A percentile compares a stretch with the other conserved stretches of the same genome.
Conservation (phyloP, 2,888 invertebrate genomes). For the Ditula angustiorana region DNA sequence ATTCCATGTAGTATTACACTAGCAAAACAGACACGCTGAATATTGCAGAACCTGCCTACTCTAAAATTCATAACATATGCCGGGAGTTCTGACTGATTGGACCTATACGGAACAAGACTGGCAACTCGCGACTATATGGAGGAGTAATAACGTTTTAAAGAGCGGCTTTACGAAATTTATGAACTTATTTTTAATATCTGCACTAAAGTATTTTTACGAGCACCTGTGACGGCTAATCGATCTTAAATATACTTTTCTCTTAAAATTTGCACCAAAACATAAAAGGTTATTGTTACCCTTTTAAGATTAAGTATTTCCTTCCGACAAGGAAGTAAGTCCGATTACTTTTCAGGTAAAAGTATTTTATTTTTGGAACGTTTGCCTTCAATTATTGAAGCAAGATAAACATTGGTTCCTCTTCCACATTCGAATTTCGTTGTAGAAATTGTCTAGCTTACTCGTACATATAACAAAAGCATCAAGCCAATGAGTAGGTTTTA, state of each 20-base stretch:
- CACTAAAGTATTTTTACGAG: neutral
- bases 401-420: constrained; percentile 6
- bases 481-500: constrained; percentile 10
- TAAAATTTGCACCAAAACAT: neutral
- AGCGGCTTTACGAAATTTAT: neutral
- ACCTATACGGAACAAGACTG: constrained; percentile 60
- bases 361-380: constrained; percentile 1
- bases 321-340: neutral
- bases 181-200: neutral
- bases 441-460: constrained; percentile 19
- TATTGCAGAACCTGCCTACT: constrained; percentile 65
- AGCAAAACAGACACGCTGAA: constrained; percentile 55
- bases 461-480: constrained; percentile 25
- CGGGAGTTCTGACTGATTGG: constrained; percentile 74
- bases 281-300: neutral
- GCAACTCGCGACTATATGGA: constrained; percentile 35
- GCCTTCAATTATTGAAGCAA: constrained; percentile 7
- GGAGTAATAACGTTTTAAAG: constrained; percentile 7
- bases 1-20: constrained; percentile 17
- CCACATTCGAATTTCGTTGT: constrained; percentile 10
- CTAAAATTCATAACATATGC: constrained; percentile 75
- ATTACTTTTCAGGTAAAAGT: neutral
- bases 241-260: neutral
- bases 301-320: constrained; percentile 1
- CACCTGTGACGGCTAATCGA: neutral